Evolutionary conservation across 2,888 invertebrate species (phyloP), one percentile per base, ranked within the genome.

Genomic region (Fragum whitleyi): DNA sequence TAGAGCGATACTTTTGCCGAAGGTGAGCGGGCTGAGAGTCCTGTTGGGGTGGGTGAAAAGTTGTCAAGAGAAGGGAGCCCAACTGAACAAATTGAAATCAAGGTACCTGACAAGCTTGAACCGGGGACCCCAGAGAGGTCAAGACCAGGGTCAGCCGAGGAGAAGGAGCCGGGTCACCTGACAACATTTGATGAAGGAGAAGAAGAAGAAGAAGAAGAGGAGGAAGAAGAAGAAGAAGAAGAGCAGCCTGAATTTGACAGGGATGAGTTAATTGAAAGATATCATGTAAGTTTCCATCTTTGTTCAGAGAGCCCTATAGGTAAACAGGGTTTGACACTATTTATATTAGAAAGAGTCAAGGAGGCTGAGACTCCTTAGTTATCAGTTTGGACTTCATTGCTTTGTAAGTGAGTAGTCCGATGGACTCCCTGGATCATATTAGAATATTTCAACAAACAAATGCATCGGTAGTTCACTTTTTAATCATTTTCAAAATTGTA

Each of bases 1-100:
- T 78, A 92, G 91, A 91, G 90, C 87, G 91, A 92, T 71, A 88
- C 91, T 32, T 92, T 92, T 86, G 90, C 88, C 42, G 91, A 91
- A 53, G 91, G 91, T 23, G 90, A 91, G 77, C 79, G 90, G 61
- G 86, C 91, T 61, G 92, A 92, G 51, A 92, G 91, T 79, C 90
- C 89, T 11, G 79, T 89, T 7, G 80, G 80, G 11, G 92, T 91
- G 28, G 91, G 91, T 28, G 92, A 93, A 81, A 90, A 90, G 76
- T 72, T 93, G 55, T 92, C 92, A 3, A 79, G 92, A n/a, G 92
- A 91, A 65, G 90, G 89, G 1, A 90, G 90, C 55, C 92, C 93
- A n/a, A 76, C 72, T 14, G 84, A 86, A 28, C 78, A 82, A 19
- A 47, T 65, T 9, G 83, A 85, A n/a, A 79, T 77, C 9, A 79